phyloP scores from a whole-genome alignment of 2,797 vertebrate genomes.

The Luscinia luscinia region DNA sequence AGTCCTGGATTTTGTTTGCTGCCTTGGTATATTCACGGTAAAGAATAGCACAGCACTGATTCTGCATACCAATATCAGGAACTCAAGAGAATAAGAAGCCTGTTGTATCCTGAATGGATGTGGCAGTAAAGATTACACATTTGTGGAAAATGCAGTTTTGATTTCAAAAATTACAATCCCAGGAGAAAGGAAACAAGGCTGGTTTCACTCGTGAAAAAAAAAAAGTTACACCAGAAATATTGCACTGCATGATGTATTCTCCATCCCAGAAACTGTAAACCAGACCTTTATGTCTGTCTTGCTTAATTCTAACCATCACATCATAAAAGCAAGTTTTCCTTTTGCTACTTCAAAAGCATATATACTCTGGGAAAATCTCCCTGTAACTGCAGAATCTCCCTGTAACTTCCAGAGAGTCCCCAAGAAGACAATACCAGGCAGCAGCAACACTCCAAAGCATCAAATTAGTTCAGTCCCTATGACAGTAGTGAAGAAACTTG shows the following conservation, averaged over 20 bases:
- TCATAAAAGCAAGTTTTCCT: not conserved
- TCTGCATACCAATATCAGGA: not conserved
- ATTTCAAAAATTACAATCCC: not conserved
- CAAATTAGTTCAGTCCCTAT: not conserved
- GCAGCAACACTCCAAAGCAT: not conserved
- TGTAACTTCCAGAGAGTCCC: not conserved
- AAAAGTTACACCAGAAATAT: not conserved
- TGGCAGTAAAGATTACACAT: not conserved
- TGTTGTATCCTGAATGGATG: not conserved
- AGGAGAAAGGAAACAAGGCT: not conserved
- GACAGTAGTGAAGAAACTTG: not conserved
- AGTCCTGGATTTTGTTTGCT: conserved; percentile 5
- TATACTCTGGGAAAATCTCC: not conserved
- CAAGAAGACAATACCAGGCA: not conserved
- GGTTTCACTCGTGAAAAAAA: not conserved
- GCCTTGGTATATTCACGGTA: not conserved
- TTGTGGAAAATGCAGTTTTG: not conserved
- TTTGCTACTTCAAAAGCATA: not conserved
- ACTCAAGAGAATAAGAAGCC: not conserved
- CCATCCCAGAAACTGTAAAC: not conserved
- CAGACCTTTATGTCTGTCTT: not conserved
- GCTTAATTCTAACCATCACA: not conserved
- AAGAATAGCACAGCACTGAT: not conserved
- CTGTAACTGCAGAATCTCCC: not conserved
- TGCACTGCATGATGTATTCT: not conserved